These are phyloP conservation scores for Ceratoteleas bidentatus DNA, from an alignment of 1,140 invertebrate species.

Conservation along the genomic window DNA sequence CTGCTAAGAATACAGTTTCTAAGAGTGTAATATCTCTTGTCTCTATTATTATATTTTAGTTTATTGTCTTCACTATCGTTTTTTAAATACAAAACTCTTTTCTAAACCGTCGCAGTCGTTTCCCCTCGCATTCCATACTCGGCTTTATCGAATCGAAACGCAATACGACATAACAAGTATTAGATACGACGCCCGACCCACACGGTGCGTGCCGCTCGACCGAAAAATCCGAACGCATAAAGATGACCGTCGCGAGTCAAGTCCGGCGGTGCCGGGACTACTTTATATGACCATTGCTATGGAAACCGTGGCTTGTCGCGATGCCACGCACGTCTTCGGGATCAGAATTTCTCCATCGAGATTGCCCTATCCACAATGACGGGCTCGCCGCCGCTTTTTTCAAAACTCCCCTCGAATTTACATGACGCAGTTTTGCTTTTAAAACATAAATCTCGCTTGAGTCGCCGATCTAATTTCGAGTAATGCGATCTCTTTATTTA, in stretches of 20 bases:
- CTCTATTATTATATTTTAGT: no score
- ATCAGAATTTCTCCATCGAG: constrained; percentile 62
- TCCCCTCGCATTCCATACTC: background rate
- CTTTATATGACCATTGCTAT: constrained; percentile 47
- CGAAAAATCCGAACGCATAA: constrained; percentile 12
- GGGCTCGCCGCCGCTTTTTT: constrained; percentile 26
- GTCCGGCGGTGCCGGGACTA: constrained; percentile 14
- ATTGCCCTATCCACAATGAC: constrained; percentile 45
- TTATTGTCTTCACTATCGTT: no score
- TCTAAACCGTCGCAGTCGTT: no score
- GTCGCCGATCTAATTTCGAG: background rate
- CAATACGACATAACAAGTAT: constrained; percentile 2
- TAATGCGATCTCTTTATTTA: background rate
- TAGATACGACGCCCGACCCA: background rate
- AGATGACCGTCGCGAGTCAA: constrained; percentile 8
- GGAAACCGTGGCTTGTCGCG: constrained; percentile 24
- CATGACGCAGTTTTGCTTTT: constrained; percentile 46
- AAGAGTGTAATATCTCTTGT: no score
- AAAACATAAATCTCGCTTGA: constrained; percentile 33
- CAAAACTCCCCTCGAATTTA: constrained; percentile 40
- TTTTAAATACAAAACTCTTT: no score
- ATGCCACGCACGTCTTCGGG: constrained; percentile 50
- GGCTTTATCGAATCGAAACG: background rate
- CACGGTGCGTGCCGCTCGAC: background rate
- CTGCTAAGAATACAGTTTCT: no score